These are phyloP conservation scores for Bagarius yarrelli DNA, from an alignment of 2,113 vertebrate species.

Conservation along the genomic window DNA sequence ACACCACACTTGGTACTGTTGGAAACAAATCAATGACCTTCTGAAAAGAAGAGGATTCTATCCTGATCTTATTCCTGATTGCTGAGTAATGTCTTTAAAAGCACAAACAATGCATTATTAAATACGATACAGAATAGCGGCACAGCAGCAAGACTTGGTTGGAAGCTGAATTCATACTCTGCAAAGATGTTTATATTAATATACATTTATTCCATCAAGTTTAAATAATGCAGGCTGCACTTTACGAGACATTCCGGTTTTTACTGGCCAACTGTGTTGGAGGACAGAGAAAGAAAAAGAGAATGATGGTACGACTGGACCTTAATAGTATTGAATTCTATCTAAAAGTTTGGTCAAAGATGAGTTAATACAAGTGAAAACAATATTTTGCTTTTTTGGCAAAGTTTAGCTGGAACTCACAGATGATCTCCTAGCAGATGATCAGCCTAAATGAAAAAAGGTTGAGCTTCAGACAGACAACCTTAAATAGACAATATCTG, in stretches of 20 bases:
- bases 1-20: slow-evolving; percentile 14
- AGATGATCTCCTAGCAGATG: background rate
- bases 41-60: slow-evolving; percentile 25
- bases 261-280: slow-evolving; percentile 37
- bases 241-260: slow-evolving; percentile 28
- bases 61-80: slow-evolving; percentile 42
- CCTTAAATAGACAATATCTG: background rate
- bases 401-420: background rate
- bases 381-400: background rate
- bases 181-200: slow-evolving; percentile 25
- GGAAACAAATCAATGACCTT: slow-evolving; percentile 44
- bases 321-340: background rate
- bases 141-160: slow-evolving; percentile 21
- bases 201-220: slow-evolving; percentile 35
- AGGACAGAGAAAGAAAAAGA: background rate
- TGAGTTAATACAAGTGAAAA: background rate
- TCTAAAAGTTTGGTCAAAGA: background rate
- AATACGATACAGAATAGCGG: slow-evolving; percentile 46
- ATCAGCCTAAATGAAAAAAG: background rate
- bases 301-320: background rate
- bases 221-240: slow-evolving; percentile 16
- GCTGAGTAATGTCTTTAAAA: slow-evolving; percentile 58
- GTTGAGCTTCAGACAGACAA: background rate
- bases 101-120: slow-evolving; percentile 63
- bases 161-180: slow-evolving; percentile 1